Evolutionary conservation across 2,113 vertebrate species (phyloP).

Genomic region (Tachycineta bicolor): DNA sequence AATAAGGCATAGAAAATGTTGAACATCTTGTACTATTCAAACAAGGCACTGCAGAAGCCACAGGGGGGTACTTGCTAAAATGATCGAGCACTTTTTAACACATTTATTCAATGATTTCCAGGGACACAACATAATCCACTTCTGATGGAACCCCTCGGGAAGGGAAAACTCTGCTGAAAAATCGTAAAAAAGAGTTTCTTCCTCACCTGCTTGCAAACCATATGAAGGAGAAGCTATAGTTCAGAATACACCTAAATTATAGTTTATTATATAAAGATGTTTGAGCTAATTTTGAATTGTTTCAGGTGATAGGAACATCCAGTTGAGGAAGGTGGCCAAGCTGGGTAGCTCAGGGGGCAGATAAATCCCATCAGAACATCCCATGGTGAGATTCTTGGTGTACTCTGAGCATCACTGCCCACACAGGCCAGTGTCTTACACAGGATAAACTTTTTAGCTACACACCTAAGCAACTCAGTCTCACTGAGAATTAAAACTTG

Average conservation of each 20-base stretch:
- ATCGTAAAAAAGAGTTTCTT: background rate
- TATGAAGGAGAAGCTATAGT: background rate
- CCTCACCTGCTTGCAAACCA: background rate
- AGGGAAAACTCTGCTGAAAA: background rate
- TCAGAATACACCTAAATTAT: background rate
- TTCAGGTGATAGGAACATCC: background rate
- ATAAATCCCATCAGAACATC: rapidly evolving
- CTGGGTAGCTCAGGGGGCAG: background rate
- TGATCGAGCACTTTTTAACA: conserved; percentile 45
- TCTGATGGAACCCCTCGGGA: background rate
- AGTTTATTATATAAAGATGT: background rate
- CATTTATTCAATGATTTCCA: conserved; percentile 58
- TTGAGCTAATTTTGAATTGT: background rate
- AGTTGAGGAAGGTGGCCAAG: background rate
- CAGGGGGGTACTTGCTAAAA: conserved; percentile 34
- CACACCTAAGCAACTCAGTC: background rate
- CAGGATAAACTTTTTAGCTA: background rate
- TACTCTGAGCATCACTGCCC: background rate
- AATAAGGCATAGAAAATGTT: conserved; percentile 58
- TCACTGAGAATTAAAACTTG: background rate
- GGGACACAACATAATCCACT: background rate
- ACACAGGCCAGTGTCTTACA: background rate
- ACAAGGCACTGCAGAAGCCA: conserved; percentile 19
- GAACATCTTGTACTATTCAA: conserved; percentile 65
- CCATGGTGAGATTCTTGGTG: background rate